Evolutionary conservation across 2,113 vertebrate genomes (phyloP), one percentile per base, ranked within the genome.

Genomic region (Bufo bufo): DNA sequence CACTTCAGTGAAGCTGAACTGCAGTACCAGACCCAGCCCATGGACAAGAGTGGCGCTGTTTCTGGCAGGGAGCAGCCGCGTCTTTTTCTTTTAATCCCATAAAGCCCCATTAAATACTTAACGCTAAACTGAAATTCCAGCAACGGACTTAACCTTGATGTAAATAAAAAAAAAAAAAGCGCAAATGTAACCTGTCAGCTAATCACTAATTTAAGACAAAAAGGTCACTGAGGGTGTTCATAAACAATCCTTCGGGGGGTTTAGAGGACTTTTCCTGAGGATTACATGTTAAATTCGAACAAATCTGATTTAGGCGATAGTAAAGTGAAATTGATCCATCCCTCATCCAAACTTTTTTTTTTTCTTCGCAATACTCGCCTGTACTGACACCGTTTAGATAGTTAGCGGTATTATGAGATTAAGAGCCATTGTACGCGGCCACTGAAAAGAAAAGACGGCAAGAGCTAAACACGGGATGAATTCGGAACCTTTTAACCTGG

Each of bases 281-380:
- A 96, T 96, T 96, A 96, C 96, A 96, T 96, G 93, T 95, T 96
- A 96, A 96, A 96, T 95, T 96, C 95, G 94, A 91, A 91, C 96
- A 96, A 96, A 96, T 96, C 96, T 96, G 95, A 96, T 96, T 96
- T 96, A 95, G 95, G 91, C 95, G 94, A 93, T 96, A 91, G 93
- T 95, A 95, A 96, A 96, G 95, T 95, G 95, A 96, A 96, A 96
- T 96, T 95, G 95, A 96, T 96, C 95, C 94, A 95, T 96, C 95
- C 93, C 94, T 95, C 94, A 91, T 92, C 93, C 93, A 94, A 95
- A 96, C 94, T 94, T 95, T 75, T 95, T 94, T 33, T 33, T 33
- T 33, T 33, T 33, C 1, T 33, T 33, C 33, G 94, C 93, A 94
- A 94, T 94, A 95, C 82, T 95, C 94, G 94, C 94, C 94, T 95